Evolutionary conservation across 2,113 vertebrate species (phyloP).

Genomic region (Megaceryle torquata): DNA sequence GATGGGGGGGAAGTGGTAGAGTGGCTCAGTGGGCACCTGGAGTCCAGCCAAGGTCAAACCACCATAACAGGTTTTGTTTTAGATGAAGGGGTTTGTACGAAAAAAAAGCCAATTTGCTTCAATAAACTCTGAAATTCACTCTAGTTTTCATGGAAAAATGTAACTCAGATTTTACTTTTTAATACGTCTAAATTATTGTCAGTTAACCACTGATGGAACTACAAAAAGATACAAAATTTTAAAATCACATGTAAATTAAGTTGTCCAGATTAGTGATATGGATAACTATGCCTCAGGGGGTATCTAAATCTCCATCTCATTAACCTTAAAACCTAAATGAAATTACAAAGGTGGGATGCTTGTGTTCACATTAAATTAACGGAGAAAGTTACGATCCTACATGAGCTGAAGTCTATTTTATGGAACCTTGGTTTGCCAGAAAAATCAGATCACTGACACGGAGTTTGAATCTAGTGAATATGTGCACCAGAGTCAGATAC

Average conservation of each 20-base stretch:
- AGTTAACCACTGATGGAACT: not conserved
- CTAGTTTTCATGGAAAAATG: not conserved
- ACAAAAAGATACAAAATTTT: not conserved
- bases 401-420: not conserved
- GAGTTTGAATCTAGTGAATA: not conserved
- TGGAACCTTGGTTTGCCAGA: not conserved
- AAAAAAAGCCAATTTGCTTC: not conserved
- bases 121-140: not conserved
- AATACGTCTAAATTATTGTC: not conserved
- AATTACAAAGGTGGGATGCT: not conserved
- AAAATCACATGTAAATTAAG: slow-evolving; percentile 15
- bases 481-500: not conserved
- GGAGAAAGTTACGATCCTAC: not conserved
- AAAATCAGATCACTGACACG: not conserved
- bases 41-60: too few relatives aligned
- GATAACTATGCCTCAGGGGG: not conserved
- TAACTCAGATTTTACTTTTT: not conserved
- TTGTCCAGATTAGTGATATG: not conserved
- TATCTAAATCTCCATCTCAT: not conserved
- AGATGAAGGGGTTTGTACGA: fast-evolving
- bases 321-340: not conserved
- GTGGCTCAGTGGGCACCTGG: too few relatives aligned
- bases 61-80: not conserved
- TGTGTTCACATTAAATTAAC: not conserved
- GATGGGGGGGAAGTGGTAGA: too few relatives aligned